Evolutionary conservation across 2,888 invertebrate species (phyloP).

Genomic region (Cephus sareptanus): DNA sequence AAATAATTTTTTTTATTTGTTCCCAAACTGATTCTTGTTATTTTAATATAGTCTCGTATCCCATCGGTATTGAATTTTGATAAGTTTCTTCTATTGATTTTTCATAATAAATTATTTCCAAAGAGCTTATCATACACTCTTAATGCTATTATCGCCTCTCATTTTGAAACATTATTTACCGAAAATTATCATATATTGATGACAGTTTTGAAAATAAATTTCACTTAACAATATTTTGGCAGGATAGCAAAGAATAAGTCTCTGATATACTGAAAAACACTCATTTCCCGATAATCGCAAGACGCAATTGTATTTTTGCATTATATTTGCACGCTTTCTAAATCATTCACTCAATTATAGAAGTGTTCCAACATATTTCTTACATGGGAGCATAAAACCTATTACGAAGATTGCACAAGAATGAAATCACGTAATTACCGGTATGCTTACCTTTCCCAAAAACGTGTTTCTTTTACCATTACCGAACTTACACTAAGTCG

Average conservation of each 20-base stretch:
- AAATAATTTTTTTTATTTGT: neutral
- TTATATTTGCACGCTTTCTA: neutral
- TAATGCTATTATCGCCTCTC: neutral
- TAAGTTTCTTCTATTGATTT: neutral
- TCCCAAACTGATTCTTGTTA: neutral
- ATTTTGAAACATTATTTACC: neutral
- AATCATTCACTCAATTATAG: neutral
- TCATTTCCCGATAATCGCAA: neutral
- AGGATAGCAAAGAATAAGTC: neutral
- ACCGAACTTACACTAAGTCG: neutral
- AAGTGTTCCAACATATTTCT: neutral
- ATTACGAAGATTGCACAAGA: neutral
- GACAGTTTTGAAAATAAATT: neutral
- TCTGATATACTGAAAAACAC: neutral
- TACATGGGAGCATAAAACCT: neutral
- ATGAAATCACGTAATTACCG: neutral
- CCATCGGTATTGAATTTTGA: neutral
- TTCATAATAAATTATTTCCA: neutral
- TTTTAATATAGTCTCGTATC: neutral
- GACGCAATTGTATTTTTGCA: neutral
- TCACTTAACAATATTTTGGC: neutral
- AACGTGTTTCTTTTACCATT: constrained; percentile 1
- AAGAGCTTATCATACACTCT: neutral
- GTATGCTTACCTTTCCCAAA: constrained; percentile 9
- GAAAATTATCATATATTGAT: neutral